Evolutionary conservation across 2,797 vertebrate species (phyloP).

Genomic region (Tokudaia tokunoshimensis): DNA sequence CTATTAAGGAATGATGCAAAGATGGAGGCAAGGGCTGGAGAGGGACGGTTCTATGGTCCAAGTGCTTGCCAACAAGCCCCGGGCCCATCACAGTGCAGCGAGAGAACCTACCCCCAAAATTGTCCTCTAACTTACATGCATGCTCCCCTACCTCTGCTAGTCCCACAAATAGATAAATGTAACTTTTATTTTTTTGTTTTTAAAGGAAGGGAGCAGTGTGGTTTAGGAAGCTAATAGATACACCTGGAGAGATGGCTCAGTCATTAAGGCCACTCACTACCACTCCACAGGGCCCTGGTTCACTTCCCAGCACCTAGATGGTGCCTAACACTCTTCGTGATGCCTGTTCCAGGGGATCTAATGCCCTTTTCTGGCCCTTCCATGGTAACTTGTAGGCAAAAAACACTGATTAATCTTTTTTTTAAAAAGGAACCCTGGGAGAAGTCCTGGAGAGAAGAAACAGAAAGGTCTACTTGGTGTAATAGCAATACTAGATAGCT

Average conservation of each 20-base stretch:
- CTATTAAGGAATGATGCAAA: not conserved
- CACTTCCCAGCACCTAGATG: not conserved
- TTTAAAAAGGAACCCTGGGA: not conserved
- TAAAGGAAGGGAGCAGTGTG: not conserved
- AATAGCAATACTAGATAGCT: not conserved
- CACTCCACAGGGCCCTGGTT: not conserved
- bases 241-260: not conserved
- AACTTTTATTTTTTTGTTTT: not conserved
- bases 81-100: not conserved
- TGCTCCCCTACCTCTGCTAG: not conserved
- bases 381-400: not conserved
- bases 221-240: not conserved
- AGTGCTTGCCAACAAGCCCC: not conserved
- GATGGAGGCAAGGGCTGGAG: not conserved
- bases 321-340: not conserved
- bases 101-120: not conserved
- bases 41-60: no score
- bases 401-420: not conserved
- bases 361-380: not conserved
- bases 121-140: not conserved
- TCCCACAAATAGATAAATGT: not conserved
- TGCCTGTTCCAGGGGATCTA: no score
- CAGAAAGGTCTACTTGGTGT: not conserved
- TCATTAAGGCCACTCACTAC: no score
- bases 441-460: not conserved